A percentile compares a stretch with the other conserved stretches of the same genome.
These are phyloP conservation scores for Triplophysa bombifrons DNA, from an alignment of 2,797 vertebrate species.

Conservation along the genomic window DNA sequence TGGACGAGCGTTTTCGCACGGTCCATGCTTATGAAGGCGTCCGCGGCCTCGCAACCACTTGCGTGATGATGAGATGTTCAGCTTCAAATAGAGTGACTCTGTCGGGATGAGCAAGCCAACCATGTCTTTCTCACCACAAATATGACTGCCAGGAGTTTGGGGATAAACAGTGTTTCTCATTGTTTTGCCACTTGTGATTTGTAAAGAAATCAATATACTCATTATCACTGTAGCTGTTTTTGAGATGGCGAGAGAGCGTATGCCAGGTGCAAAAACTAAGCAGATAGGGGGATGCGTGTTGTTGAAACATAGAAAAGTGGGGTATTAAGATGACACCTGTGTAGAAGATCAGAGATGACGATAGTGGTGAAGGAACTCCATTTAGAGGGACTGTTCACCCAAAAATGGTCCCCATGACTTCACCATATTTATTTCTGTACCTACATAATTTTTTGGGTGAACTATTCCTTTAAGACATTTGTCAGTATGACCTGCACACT, in stretches of 20 bases:
- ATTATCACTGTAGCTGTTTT: conserved; percentile 25
- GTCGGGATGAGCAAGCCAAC: conserved; percentile 18
- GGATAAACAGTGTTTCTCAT: conserved; percentile 9
- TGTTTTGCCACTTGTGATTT: conserved; percentile 37
- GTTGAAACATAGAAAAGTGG: not conserved
- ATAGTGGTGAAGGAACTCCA: not conserved
- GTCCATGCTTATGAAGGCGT: conserved; percentile 35
- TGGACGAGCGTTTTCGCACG: conserved; percentile 22
- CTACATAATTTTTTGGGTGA: no score
- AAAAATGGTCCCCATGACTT: no score
- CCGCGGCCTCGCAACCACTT: conserved; percentile 22
- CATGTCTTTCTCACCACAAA: conserved; percentile 34
- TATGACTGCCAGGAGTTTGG: conserved; percentile 35
- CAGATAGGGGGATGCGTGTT: conserved; percentile 1
- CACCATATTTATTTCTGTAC: no score
- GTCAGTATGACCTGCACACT: no score
- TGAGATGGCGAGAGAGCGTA: conserved; percentile 5
- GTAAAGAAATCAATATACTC: conserved; percentile 36
- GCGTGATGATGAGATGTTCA: conserved; percentile 35
- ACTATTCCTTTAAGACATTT: no score
- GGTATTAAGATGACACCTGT: conserved; percentile 21
- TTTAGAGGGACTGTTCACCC: no score
- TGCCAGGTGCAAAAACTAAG: conserved; percentile 20
- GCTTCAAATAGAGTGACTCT: conserved; percentile 25
- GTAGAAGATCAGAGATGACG: conserved; percentile 14